Conservation (phyloP, 2,797 vertebrate species). For the Diglossa cyanea region DNA sequence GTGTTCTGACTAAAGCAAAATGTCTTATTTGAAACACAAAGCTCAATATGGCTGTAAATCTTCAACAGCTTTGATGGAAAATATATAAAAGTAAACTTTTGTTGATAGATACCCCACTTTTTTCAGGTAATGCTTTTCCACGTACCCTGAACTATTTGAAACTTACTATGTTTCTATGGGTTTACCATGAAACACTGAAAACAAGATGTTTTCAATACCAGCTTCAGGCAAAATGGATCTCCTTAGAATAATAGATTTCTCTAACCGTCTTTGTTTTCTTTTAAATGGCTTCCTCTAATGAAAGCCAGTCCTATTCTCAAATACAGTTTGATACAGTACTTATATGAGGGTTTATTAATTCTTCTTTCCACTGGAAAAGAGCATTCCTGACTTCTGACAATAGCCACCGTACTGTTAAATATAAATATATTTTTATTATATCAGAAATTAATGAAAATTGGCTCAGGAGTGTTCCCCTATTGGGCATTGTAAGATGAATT, state of each 20-base stretch:
- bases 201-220: not conserved
- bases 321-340: not conserved
- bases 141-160: not conserved
- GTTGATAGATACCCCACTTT: not conserved
- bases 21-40: not conserved
- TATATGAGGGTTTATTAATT: not conserved
- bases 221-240: not conserved
- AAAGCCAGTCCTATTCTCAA: not conserved
- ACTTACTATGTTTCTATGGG: not conserved
- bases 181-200: not conserved
- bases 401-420: not conserved
- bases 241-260: not conserved
- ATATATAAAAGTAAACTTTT: not conserved
- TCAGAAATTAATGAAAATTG: not conserved
- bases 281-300: not conserved
- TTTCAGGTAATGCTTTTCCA: not conserved
- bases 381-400: not conserved
- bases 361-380: not conserved
- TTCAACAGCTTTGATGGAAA: not conserved
- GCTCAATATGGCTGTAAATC: not conserved
- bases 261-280: not conserved
- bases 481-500: not conserved
- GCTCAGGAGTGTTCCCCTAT: not conserved
- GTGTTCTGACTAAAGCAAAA: not conserved
- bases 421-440: not conserved